Base-by-base conservation (phyloP, 53 echinoderm and acorn worm genomes). In the Apostichopus leukothele region DNA sequence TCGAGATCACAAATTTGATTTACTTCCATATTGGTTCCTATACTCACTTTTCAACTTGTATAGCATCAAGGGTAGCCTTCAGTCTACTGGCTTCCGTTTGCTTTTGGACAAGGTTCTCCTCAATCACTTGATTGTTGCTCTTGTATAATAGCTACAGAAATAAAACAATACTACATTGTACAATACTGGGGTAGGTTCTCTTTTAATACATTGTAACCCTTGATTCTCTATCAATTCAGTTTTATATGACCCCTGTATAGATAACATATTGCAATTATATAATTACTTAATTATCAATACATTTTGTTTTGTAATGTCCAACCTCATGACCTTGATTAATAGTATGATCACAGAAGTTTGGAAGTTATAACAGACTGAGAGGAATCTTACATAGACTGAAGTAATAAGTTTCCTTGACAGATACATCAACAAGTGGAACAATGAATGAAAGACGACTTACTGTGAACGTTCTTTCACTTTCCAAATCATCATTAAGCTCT, bases 141-240 rank as follows among this genome's bases (percentile, higher is more conserved):
- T 97, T 97, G 88, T 95, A 97, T 90, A 97, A 89, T 67, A 83
- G 78, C 97, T 97, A 89, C 0, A 89, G 71, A 88, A 86, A 68
- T 10, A 11, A 77, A 55, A 71, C 6, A 13, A 57, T 57, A 57
- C 57, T 9, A 57, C 7, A 57, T n/a, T 16, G 14, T 71, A 71
- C 6, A 71, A 19, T 71, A 18, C 13, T 16, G 71, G 20, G 18
- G 71, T 71, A 71, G 13, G 71, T 18, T 19, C 20, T 19, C 6
- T n/a, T 71, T 16, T 14, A 71, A 13, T 19, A 4, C 0, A n/a
- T 39, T 39, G 39, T 39, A 39, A 39, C 39, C 39, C 39, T 39
- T 39, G 39, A 39, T 39, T 39, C 39, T 39, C 39, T 39, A 39
- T 39, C 39, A 39, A 39, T 39, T 39, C 39, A 39, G 39, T 39